A percentile compares a stretch with the other conserved stretches of the same genome.
phyloP scores from a whole-genome alignment of 2,888 invertebrate genomes.

The Eupeodes luniger region DNA sequence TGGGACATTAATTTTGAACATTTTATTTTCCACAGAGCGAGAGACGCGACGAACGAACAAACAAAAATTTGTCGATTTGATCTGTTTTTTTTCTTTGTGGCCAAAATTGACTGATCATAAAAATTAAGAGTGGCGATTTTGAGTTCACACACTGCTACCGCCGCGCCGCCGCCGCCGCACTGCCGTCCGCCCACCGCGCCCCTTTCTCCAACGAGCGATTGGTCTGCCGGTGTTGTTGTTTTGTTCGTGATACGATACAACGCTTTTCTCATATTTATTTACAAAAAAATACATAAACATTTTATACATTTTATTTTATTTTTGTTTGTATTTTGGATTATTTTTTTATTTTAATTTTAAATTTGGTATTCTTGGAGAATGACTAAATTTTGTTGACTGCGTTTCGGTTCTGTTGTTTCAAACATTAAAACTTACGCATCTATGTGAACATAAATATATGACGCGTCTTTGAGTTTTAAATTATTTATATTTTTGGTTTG shows the following conservation, averaged over 20 bases:
- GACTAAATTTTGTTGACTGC: conserved; percentile 52
- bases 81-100: conserved; percentile 31
- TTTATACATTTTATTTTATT: conserved; percentile 9
- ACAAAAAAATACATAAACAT: conserved; percentile 56
- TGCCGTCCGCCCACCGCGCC: too few species aligned
- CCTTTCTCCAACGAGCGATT: too few species aligned
- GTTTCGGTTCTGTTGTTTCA: conserved; percentile 41
- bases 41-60: background rate
- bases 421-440: conserved; percentile 39
- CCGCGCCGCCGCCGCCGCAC: too few species aligned
- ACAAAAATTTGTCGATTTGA: background rate
- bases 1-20: conserved; percentile 25
- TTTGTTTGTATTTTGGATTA: background rate
- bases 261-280: conserved; percentile 54
- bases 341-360: conserved; percentile 3
- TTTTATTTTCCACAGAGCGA: conserved; percentile 17
- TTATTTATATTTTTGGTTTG: background rate
- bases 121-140: conserved; percentile 57
- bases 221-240: background rate
- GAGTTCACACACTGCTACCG: conserved; percentile 29
- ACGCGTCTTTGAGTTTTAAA: conserved; percentile 16
- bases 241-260: conserved; percentile 6
- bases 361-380: conserved; percentile 60
- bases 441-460: background rate
- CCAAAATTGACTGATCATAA: conserved; percentile 60